A percentile compares a stretch with the other conserved stretches of the same genome.
Conservation (phyloP, 2,888 invertebrate species). For the Subacronicta megacephala region DNA sequence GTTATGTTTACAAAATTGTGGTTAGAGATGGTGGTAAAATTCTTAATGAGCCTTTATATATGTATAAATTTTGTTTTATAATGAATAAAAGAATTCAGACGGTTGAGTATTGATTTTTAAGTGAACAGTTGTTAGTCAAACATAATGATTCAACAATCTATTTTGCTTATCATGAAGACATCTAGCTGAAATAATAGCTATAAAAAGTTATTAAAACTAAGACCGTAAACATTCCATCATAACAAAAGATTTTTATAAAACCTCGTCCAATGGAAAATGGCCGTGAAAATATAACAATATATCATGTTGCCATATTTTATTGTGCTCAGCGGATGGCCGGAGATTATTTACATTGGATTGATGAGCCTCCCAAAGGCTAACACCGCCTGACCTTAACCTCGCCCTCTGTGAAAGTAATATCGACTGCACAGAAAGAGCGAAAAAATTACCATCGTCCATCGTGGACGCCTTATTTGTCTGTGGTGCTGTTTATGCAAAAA, state of each 20-base stretch:
- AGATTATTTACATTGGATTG: constrained; percentile 86
- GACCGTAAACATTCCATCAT: constrained; percentile 26
- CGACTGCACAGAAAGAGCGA: constrained; percentile 68
- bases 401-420: constrained; percentile 68
- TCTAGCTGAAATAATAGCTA: too few relatives aligned
- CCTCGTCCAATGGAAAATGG: constrained; percentile 63
- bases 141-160: too few relatives aligned
- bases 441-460: constrained; percentile 73
- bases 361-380: constrained; percentile 78
- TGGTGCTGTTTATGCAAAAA: constrained; percentile 49
- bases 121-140: too few relatives aligned
- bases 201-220: constrained; percentile 29
- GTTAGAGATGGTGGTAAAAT: neutral
- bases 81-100: too few relatives aligned
- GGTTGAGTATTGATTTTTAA: too few relatives aligned
- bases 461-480: constrained; percentile 65
- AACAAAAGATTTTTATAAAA: constrained; percentile 58
- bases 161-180: too few relatives aligned
- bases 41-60: too few relatives aligned
- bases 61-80: too few relatives aligned
- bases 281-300: constrained; percentile 78
- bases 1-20: constrained; percentile 15
- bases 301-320: constrained; percentile 81
- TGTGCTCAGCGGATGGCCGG: constrained; percentile 77
- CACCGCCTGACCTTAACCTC: constrained; percentile 79